phyloP scores from a whole-genome alignment of 2,888 invertebrate species.

The Rhagophthalmus giganteus region DNA sequence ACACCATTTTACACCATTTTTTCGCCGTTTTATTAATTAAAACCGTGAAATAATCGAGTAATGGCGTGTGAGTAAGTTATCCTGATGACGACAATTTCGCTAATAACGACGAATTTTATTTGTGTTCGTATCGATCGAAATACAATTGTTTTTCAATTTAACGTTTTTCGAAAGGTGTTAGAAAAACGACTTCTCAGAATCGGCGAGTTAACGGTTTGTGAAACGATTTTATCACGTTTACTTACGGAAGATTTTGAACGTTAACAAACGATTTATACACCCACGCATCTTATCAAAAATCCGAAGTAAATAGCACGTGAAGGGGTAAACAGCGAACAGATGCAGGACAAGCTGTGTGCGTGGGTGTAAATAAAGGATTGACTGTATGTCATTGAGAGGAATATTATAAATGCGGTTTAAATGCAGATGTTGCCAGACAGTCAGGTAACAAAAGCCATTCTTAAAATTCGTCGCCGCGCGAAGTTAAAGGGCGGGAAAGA shows the following conservation, averaged over 20 bases:
- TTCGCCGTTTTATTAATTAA: no score
- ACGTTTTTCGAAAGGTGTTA: no score
- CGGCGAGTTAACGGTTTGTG: background rate
- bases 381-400: constrained; percentile 40
- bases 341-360: constrained; percentile 31
- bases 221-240: constrained; percentile 2
- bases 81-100: no score
- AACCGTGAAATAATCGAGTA: no score
- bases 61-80: no score
- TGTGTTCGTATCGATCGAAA: no score
- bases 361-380: constrained; percentile 34
- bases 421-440: constrained; percentile 44
- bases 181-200: no score
- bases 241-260: constrained; percentile 6
- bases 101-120: no score
- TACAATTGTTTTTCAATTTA: no score
- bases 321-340: constrained; percentile 30
- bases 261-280: constrained; percentile 12
- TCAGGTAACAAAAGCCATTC: constrained; percentile 38
- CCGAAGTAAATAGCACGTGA: constrained; percentile 28
- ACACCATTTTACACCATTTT: no score
- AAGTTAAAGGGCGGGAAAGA: background rate
- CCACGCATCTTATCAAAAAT: constrained; percentile 31
- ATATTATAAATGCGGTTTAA: constrained; percentile 46
- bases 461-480: constrained; percentile 1